Percentiles rank a stretch among this genome's conserved stretches.
phyloP scores from a whole-genome alignment of 2,113 vertebrate genomes.

The Pitta sordida region DNA sequence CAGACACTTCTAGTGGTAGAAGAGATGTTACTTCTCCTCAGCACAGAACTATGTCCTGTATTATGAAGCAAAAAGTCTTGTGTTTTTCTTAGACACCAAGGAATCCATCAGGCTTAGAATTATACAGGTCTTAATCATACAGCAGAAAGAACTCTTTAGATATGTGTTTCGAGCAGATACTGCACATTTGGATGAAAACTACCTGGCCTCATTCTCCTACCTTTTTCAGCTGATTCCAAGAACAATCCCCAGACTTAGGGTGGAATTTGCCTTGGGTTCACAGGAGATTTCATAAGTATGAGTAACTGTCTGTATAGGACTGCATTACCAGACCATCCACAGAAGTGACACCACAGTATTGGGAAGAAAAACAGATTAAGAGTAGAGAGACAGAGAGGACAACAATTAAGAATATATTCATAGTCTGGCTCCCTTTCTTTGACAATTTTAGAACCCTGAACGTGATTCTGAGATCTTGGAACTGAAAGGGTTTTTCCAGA shows the following conservation, averaged over 20 bases:
- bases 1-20: not conserved
- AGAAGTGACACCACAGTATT: not conserved
- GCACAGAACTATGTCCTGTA: not conserved
- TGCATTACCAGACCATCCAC: not conserved
- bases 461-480: not conserved
- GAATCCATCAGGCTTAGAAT: not conserved
- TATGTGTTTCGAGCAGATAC: not conserved
- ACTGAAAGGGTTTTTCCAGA: fast-evolving
- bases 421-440: not conserved
- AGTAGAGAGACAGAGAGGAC: not conserved
- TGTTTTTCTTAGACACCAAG: not conserved
- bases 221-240: not conserved
- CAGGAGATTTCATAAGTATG: not conserved
- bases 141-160: not conserved
- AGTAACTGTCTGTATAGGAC: not conserved
- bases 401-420: not conserved
- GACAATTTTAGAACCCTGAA: not conserved
- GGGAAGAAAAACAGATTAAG: not conserved
- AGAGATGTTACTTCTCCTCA: not conserved
- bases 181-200: not conserved
- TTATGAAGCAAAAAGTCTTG: not conserved
- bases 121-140: not conserved
- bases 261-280: slow-evolving; percentile 3
- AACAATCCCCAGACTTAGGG: not conserved
- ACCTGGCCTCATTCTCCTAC: not conserved